phyloP scores from a whole-genome alignment of 2,888 invertebrate species.

The Megamerina dolium region DNA sequence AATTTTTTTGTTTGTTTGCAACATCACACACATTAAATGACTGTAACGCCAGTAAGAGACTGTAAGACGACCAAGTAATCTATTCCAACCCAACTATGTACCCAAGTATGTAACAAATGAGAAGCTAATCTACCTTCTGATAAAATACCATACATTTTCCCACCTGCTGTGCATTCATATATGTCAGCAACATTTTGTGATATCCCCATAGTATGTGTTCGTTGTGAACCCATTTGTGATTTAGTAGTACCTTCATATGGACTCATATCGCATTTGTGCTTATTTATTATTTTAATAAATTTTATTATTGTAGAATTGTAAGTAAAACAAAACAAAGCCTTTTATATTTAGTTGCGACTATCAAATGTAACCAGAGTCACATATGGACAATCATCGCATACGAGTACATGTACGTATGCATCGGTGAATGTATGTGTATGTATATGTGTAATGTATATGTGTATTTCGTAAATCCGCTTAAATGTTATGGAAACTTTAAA shows the following conservation, averaged over 20 bases:
- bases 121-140: slow-evolving; percentile 12
- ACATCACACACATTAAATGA: no score
- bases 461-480: slow-evolving; percentile 40
- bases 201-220: no score
- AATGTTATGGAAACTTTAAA: slow-evolving; percentile 41
- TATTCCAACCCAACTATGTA: no score
- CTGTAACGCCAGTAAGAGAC: no score
- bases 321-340: slow-evolving; percentile 5
- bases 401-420: no score
- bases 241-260: slow-evolving; percentile 27
- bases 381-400: background rate
- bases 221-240: slow-evolving; percentile 21
- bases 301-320: slow-evolving; percentile 7
- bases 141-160: slow-evolving; percentile 4
- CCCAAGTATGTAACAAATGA: no score
- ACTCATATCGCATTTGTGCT: slow-evolving; percentile 27
- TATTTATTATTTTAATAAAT: slow-evolving; percentile 21
- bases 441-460: background rate
- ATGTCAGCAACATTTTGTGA: slow-evolving; percentile 21
- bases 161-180: slow-evolving; percentile 14
- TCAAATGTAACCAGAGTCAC: slow-evolving; percentile 22
- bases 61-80: no score
- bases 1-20: background rate
- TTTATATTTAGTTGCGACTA: slow-evolving; percentile 19
- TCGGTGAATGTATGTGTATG: no score